Evolutionary conservation across 2,888 invertebrate species (phyloP), one percentile per base, ranked within the genome.

Genomic region (Hypercompe scribonia): DNA sequence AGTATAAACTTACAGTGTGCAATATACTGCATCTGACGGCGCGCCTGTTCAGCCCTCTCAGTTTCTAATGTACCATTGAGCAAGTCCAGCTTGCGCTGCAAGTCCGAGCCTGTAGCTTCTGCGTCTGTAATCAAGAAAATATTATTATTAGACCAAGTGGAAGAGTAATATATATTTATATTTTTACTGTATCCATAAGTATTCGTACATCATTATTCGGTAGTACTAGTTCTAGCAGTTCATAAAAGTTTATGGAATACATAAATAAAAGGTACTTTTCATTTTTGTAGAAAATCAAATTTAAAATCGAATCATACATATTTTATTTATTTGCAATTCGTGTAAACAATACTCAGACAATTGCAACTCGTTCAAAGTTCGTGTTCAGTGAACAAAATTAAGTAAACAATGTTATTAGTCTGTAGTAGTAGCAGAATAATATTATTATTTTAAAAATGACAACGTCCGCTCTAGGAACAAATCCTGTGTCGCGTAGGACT

Each of bases 11-110:
- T 94, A 98, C 98, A 98, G 93, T 98, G 97, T 86, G 97, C 97
- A 88, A 97, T 96, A 93, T 98, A 98, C 92, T 98, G 97, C 96
- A 97, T 97, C 92, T 98, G 98, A 84, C 97, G 96, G 74, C 97
- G 96, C 73, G 97, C 97, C 90, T 98, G 98, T 90, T 98, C 97
- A 73, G 97, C 97, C 80, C 97, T 95, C 93, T 98, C 99, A 89
- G 98, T 98, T 94, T 98, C 98, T 96, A 99, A 97, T 88, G 98
- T 97, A 87, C 97, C 98, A 96, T 99, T 99, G 90, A 99, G 96
- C 93, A 98, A 96, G 94, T 98, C 98, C 89, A 99, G 95, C 96
- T 99, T 99, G 90, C 98, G 97, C 94, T 99, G 98, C 87, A 99
- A 96, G 92, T 98, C 98, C 77, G 97, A 97, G 67, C 98, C 98